These are phyloP conservation scores for Physella acuta DNA, from an alignment of 1,140 invertebrate species.

Conservation along the genomic window DNA sequence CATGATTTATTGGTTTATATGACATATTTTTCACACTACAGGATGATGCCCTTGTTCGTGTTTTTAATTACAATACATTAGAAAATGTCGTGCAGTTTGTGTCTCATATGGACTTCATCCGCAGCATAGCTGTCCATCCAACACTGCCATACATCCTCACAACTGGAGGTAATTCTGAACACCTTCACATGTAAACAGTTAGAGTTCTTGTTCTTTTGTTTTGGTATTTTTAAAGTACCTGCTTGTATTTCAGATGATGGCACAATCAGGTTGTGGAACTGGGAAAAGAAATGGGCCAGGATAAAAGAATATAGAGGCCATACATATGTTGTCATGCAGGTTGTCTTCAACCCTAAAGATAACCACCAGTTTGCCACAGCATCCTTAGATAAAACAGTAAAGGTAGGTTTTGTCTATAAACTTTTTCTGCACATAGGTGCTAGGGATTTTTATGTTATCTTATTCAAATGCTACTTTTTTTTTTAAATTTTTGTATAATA, in stretches of 20 bases:
- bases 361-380: slow-evolving; percentile 99
- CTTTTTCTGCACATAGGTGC: neutral
- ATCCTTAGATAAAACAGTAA: slow-evolving; percentile 94
- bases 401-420: slow-evolving; percentile 65
- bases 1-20: neutral
- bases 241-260: slow-evolving; percentile 74
- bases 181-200: neutral
- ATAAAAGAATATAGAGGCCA: slow-evolving; percentile 88
- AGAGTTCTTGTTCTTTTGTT: neutral
- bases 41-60: slow-evolving; percentile 74
- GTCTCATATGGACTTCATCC: slow-evolving; percentile 98
- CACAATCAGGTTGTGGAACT: slow-evolving; percentile 99
- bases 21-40: slow-evolving; percentile 33
- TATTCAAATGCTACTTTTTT: neutral
- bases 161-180: slow-evolving; percentile 75
- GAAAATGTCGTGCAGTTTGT: slow-evolving; percentile 94
- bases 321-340: slow-evolving; percentile 99
- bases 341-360: slow-evolving; percentile 99
- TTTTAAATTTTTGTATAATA: neutral
- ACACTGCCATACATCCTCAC: slow-evolving; percentile 95
- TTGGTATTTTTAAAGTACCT: neutral
- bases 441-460: neutral
- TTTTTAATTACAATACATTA: slow-evolving; percentile 98
- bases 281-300: slow-evolving; percentile 96
- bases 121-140: slow-evolving; percentile 95